A percentile compares a stretch with the other conserved stretches of the same genome.
Conservation (phyloP, 2,888 invertebrate species). For the Graphium colonna region DNA sequence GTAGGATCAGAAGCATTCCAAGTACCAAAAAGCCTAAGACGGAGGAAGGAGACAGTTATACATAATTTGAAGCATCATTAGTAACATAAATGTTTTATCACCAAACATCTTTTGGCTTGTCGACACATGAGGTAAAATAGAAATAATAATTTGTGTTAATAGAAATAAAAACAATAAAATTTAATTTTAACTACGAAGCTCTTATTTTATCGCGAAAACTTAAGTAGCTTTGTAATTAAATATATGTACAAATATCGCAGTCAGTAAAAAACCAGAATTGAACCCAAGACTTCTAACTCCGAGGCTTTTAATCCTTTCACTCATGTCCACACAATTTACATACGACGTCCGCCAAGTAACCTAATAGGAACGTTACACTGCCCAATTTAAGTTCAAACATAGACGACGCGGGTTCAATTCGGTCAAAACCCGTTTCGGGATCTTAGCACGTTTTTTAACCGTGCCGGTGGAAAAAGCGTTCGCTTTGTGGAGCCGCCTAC, state of each 20-base stretch:
- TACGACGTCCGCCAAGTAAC: not conserved
- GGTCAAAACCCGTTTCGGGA: slow-evolving; percentile 35
- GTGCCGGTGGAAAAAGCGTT: slow-evolving; percentile 27
- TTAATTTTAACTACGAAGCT: too few species aligned
- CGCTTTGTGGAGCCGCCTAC: slow-evolving; percentile 40
- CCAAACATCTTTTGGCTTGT: too few species aligned
- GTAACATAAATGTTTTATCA: too few species aligned
- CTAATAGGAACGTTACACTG: not conserved
- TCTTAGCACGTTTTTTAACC: slow-evolving; percentile 37
- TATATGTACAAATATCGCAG: not conserved
- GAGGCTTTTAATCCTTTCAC: not conserved
- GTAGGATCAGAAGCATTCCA: too few species aligned
- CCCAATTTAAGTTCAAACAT: slow-evolving; percentile 7
- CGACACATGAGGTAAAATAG: too few species aligned
- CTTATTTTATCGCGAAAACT: too few species aligned
- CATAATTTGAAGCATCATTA: too few species aligned
- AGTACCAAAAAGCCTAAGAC: too few species aligned
- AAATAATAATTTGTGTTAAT: too few species aligned
- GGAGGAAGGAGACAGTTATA: too few species aligned
- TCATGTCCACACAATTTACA: not conserved
- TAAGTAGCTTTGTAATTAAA: too few species aligned
- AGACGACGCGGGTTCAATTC: slow-evolving; percentile 8
- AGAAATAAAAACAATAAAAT: not conserved
- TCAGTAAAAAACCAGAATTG: not conserved
- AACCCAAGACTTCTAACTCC: not conserved